Conservation (phyloP, 2,797 vertebrate species). For the Miichthys miiuy region DNA sequence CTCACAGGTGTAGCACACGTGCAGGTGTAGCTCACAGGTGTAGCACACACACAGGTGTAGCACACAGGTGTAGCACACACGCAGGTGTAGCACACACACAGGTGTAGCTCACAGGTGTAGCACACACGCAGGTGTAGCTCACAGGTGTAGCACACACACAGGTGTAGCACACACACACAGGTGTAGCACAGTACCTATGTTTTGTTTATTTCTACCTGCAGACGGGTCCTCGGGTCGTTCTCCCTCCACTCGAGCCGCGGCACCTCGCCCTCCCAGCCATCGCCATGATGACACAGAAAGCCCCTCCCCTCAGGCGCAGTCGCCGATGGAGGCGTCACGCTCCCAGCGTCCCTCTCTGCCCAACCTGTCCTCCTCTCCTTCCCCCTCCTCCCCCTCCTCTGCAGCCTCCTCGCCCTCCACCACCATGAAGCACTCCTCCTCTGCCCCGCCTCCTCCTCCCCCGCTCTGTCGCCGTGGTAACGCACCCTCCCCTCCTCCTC, state of each 20-base stretch:
- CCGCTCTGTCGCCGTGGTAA: constrained; percentile 84
- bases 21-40: too few species aligned
- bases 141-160: too few species aligned
- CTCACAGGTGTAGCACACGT: too few species aligned
- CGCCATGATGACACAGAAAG: constrained; percentile 67
- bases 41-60: too few species aligned
- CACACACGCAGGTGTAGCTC: too few species aligned
- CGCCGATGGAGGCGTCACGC: constrained; percentile 46
- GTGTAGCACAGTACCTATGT: not conserved
- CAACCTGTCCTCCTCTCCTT: constrained; percentile 83
- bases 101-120: too few species aligned
- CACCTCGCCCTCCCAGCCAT: constrained; percentile 87
- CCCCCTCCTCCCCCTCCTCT: constrained; percentile 72
- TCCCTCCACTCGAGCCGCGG: constrained; percentile 84
- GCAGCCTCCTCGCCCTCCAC: constrained; percentile 61
- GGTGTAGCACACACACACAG: too few species aligned
- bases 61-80: too few species aligned
- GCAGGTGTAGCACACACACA: too few species aligned
- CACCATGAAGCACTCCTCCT: constrained; percentile 80
- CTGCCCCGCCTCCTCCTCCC: constrained; percentile 76
- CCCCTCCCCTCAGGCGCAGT: constrained; percentile 63
- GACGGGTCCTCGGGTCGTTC: constrained; percentile 85
- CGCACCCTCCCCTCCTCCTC: constrained; percentile 80
- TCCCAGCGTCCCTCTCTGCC: constrained; percentile 85
- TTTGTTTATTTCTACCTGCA: constrained; percentile 42